Conservation (phyloP, 2,888 invertebrate species). For the Tenthredo notha region DNA sequence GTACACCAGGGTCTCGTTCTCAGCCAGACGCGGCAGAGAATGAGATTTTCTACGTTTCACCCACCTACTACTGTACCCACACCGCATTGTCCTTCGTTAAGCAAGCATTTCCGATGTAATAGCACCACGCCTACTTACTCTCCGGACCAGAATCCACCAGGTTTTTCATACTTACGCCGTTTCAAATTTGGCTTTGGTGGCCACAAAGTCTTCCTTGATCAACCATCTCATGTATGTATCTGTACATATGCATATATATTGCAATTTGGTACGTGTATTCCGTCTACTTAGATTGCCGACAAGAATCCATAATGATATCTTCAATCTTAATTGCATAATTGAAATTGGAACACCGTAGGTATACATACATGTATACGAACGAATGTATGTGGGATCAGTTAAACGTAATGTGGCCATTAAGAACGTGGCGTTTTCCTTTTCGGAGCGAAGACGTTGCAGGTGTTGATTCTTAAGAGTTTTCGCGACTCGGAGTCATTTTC, state of each 20-base stretch:
- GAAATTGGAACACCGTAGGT: not conserved
- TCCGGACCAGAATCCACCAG: slow-evolving; percentile 30
- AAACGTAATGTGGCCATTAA: slow-evolving; percentile 18
- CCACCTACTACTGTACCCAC: slow-evolving; percentile 40
- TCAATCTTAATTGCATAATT: not conserved
- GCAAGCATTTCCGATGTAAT: slow-evolving; percentile 51
- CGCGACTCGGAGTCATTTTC: not conserved
- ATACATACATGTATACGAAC: too few species aligned
- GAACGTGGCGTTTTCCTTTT: not conserved
- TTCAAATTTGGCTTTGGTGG: slow-evolving; percentile 5
- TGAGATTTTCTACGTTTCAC: slow-evolving; percentile 53
- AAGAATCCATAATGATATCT: not conserved
- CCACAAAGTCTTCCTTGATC: slow-evolving; percentile 24
- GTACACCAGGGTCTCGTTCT: slow-evolving; percentile 63
- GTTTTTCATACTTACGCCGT: slow-evolving; percentile 33
- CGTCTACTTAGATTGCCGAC: not conserved
- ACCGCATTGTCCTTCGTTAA: slow-evolving; percentile 49
- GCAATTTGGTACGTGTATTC: not conserved
- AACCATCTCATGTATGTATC: not conserved
- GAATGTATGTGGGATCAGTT: not conserved
- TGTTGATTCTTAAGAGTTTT: slow-evolving; percentile 38
- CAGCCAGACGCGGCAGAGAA: slow-evolving; percentile 44
- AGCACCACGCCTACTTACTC: slow-evolving; percentile 47
- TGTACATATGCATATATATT: not conserved
- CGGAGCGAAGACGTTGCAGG: not conserved